A percentile compares a stretch with the other conserved stretches of the same genome.
These are phyloP conservation scores for Gopherus evgoodei DNA, from an alignment of 2,113 vertebrate genomes.

Conservation along the genomic window DNA sequence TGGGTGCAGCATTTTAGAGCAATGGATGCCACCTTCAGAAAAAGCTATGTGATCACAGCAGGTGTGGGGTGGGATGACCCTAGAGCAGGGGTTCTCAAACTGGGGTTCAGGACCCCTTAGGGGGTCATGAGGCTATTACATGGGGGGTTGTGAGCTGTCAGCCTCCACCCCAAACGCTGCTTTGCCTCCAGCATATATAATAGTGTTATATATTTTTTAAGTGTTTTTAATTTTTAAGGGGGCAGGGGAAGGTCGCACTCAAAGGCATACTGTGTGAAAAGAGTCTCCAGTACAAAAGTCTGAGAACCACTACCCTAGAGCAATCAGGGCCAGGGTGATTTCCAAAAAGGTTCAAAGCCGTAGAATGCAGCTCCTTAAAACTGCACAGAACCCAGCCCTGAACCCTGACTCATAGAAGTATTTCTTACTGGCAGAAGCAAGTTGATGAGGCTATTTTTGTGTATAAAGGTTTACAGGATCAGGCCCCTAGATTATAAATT, in stretches of 20 bases:
- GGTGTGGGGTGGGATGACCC: not conserved
- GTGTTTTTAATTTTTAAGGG: too few species aligned
- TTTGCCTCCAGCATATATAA: too few species aligned
- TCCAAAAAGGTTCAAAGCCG: not conserved
- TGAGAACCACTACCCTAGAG: too few species aligned
- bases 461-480: not conserved
- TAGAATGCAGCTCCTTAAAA: not conserved
- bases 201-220: too few species aligned
- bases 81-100: too few species aligned
- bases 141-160: too few species aligned
- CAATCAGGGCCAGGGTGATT: not conserved
- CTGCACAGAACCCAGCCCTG: not conserved
- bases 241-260: too few species aligned
- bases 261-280: too few species aligned
- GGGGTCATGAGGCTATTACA: too few species aligned
- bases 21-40: not conserved
- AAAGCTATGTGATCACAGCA: not conserved
- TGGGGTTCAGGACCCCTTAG: too few species aligned
- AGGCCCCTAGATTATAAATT: not conserved
- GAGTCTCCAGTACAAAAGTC: too few species aligned
- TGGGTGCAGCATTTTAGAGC: not conserved
- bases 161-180: too few species aligned
- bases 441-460: not conserved
- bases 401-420: not conserved
- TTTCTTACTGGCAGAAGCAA: not conserved